Evolutionary conservation across 2,797 vertebrate species (phyloP).

Genomic region (Chromobotia macracanthus): DNA sequence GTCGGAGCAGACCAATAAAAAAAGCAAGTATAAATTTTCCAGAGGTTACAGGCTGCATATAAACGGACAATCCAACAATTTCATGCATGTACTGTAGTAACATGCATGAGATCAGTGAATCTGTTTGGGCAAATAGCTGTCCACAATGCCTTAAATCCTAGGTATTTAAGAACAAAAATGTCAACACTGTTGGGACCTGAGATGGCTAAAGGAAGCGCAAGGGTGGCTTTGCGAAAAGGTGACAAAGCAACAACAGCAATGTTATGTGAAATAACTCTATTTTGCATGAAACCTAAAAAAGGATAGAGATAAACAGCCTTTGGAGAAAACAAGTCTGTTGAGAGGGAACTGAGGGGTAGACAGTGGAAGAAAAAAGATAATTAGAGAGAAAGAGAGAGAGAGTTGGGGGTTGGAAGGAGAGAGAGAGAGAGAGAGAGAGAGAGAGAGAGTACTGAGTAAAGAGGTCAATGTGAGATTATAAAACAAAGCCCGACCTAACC

Average conservation of each 20-base stretch:
- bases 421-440: constrained; percentile 47
- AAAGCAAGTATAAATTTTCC: constrained; percentile 53
- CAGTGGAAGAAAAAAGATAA: neutral
- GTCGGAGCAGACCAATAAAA: constrained; percentile 58
- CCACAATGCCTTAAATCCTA: constrained; percentile 32
- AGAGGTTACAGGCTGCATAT: constrained; percentile 53
- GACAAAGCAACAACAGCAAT: neutral
- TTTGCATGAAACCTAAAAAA: neutral
- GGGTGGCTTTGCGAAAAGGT: neutral
- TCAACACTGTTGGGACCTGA: neutral
- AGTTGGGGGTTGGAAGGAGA: neutral
- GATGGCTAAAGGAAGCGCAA: neutral
- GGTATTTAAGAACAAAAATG: constrained; percentile 45
- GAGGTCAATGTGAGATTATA: constrained; percentile 78
- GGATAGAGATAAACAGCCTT: constrained; percentile 5
- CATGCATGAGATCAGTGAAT: constrained; percentile 47
- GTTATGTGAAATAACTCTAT: neutral
- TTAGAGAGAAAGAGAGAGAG: neutral
- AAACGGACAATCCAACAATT: constrained; percentile 58
- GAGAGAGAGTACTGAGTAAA: constrained; percentile 67
- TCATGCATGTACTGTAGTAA: constrained; percentile 47
- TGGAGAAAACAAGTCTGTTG: neutral
- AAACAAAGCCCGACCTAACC: constrained; percentile 77
- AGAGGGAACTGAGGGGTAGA: constrained; percentile 16
- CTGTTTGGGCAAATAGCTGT: constrained; percentile 37